phyloP scores from a whole-genome alignment of 1,140 invertebrate genomes.

The Melanaphis sacchari region DNA sequence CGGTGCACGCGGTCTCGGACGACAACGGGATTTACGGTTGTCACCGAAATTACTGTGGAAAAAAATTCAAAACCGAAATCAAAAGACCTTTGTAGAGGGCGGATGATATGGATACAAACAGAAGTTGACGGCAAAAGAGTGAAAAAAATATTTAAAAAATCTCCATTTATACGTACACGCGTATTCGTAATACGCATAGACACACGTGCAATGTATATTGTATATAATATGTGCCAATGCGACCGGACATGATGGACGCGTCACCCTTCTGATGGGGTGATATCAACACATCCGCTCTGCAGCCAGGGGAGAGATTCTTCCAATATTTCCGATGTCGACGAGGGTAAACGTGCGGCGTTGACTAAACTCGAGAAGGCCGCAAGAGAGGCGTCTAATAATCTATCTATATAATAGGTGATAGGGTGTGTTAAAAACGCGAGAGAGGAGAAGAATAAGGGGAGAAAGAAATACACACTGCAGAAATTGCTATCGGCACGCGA shows the following conservation, averaged over 20 bases:
- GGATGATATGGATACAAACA: too few relatives aligned
- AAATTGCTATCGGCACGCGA: slow-evolving; percentile 41
- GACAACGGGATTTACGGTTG: slow-evolving; percentile 19
- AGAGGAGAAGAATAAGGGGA: background rate
- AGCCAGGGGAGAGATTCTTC: background rate
- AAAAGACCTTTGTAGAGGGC: background rate
- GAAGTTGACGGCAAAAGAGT: background rate
- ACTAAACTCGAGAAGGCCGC: background rate
- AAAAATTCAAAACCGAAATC: background rate
- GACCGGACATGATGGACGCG: background rate
- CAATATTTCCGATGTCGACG: background rate
- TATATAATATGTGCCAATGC: too few relatives aligned
- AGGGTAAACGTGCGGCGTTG: background rate
- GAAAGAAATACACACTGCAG: background rate
- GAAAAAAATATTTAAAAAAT: slow-evolving; percentile 9
- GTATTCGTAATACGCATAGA: too few relatives aligned
- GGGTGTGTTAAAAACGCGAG: background rate
- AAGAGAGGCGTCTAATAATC: background rate
- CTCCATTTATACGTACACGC: background rate
- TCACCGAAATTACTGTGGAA: background rate
- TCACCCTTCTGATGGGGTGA: background rate
- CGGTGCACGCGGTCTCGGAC: background rate
- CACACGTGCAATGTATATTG: background rate
- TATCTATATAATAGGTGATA: background rate
- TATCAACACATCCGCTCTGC: background rate